Evolutionary conservation across 2,113 vertebrate species (phyloP), one percentile per base, ranked within the genome.

Genomic region (Poicephalus gulielmi): DNA sequence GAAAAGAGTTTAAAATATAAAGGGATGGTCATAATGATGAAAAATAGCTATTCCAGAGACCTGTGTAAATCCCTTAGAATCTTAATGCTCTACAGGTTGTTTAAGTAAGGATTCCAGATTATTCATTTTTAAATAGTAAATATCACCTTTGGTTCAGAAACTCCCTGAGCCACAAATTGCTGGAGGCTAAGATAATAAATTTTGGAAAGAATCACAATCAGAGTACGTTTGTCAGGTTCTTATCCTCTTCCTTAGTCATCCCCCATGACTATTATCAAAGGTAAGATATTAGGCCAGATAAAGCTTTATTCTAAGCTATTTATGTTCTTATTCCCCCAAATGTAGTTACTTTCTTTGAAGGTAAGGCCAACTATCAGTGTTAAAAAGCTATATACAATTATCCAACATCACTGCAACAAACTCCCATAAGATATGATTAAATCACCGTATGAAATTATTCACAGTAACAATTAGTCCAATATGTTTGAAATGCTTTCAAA

Each of bases 111-210:
- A 69, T 74, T 35, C 49, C 63, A 44, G 80, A 83, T 93, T 88
- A 93, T 81, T 90, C 79, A 53, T 52, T 92, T 93, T 81, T 81
- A 85, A 92, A 86, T 53, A 86, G 53, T 60, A 90, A 95, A 80
- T 85, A 94, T 35, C 86, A 88, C 91, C 91, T 94, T 77, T 88
- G 80, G 63, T 88, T 88, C 80, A 92, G 80, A n/a, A 77, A 86
- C n/a, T 97, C 90, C 71, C 90, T 83, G 83, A 93, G 92, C 77
- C 69, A 64, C 87, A 91, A 89, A 84, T 76, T 96, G 93, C 94
- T 76, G n/a, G 52, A 96, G 96, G 96, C 91, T 66, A 88, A 89
- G 62, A 71, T 68, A 84, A 91, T 82, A 89, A 89, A 92, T 94
- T 96, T 96, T 92, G 77, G 88, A 91, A 94, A 82, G 86, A 80